Percentiles rank a stretch among this genome's conserved stretches.
These are phyloP conservation scores for Campoplex nolae DNA, from an alignment of 2,888 invertebrate genomes.

Conservation along the genomic window DNA sequence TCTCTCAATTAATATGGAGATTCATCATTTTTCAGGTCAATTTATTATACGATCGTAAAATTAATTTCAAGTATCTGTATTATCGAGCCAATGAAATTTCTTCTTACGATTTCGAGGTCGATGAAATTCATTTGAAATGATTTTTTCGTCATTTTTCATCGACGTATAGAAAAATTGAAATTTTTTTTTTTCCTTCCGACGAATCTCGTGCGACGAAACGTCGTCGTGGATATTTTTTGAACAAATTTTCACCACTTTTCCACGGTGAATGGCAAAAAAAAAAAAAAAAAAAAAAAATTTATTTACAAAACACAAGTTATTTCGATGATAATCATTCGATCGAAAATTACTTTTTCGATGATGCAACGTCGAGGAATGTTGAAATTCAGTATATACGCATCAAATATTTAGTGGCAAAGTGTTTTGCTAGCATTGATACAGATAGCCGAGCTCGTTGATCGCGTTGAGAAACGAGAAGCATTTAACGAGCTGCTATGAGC, in stretches of 20 bases:
- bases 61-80: neutral
- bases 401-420: neutral
- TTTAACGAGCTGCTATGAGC: conserved; percentile 51
- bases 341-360: neutral
- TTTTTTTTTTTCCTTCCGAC: no score
- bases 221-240: no score
- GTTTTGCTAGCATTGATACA: conserved; percentile 26
- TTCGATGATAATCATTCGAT: neutral
- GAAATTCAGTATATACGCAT: neutral
- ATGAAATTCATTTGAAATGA: no score
- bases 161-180: no score
- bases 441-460: conserved; percentile 28
- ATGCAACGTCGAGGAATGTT: neutral
- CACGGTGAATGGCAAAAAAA: no score
- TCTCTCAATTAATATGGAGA: neutral
- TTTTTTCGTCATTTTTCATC: no score
- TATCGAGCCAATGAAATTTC: neutral
- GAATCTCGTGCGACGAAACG: no score
- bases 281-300: no score
- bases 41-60: neutral
- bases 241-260: no score
- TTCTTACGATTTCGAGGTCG: no score
- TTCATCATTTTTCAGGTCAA: neutral
- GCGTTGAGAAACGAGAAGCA: conserved; percentile 60
- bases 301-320: no score